These are phyloP conservation scores for Austrolebias charrua DNA, from an alignment of 2,797 vertebrate species.

Conservation along the genomic window DNA sequence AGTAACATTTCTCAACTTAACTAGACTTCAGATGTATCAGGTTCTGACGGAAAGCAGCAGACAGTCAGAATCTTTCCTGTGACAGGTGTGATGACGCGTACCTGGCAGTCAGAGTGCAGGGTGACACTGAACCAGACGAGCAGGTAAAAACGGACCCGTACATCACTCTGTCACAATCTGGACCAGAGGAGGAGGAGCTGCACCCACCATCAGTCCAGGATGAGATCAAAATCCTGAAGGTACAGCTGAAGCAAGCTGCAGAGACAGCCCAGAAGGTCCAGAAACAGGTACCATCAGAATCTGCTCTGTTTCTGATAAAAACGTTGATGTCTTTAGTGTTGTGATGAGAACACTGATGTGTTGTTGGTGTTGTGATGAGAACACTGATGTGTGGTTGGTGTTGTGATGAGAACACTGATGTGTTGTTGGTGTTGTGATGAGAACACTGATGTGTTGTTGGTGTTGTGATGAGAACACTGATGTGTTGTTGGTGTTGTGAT, in stretches of 20 bases:
- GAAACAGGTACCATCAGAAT: slow-evolving; percentile 60
- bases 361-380: too few species aligned
- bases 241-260: slow-evolving; percentile 72
- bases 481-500: too few species aligned
- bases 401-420: too few species aligned
- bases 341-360: too few species aligned
- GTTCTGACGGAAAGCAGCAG: slow-evolving; percentile 16
- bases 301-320: too few species aligned
- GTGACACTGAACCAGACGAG: slow-evolving; percentile 16
- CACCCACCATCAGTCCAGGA: slow-evolving; percentile 48
- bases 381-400: too few species aligned
- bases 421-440: too few species aligned
- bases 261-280: slow-evolving; percentile 70
- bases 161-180: slow-evolving; percentile 55
- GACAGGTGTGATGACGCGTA: slow-evolving; percentile 65
- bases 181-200: background rate
- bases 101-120: slow-evolving; percentile 64
- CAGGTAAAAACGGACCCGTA: slow-evolving; percentile 54
- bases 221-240: slow-evolving; percentile 63
- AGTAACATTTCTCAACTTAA: background rate
- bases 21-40: background rate
- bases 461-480: too few species aligned
- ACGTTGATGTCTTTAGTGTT: too few species aligned
- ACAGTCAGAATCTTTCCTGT: too few species aligned
- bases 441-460: too few species aligned